Base-by-base conservation (phyloP, 2,888 invertebrate genomes). In the Danaus chrysippus region DNA sequence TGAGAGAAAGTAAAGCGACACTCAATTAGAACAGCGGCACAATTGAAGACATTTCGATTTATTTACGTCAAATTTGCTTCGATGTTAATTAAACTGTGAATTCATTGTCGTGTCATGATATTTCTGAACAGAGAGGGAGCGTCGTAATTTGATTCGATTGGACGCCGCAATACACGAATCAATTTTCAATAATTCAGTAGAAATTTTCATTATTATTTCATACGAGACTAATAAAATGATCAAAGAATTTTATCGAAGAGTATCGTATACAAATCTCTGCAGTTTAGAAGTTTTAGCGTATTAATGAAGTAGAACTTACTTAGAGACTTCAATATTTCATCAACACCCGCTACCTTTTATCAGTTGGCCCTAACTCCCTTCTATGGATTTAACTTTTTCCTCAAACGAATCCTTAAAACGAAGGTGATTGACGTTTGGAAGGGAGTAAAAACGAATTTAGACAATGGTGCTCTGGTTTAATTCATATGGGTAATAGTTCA, bases 391-490 rank as follows among this genome's bases (percentile, higher is more conserved):
- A 42, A 17, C 17, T 12, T n/a, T 65, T 64, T 61, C 58, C 54
- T 55, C 59, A 52, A 61, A 66, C 59, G 61, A 61, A 66, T 62
- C 61, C 63, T 60, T 34, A 23, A 11, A 54, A 58, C 56, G 56
- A 61, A 56, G 61, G 56, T 59, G 53, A 44, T 42, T 56, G 56
- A 54, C 49, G 49, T 56, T 62, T 62, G 61, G 54, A 62, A 61
- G 59, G 59, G 64, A 61, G 56, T 59, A 42, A 58, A 53, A 56
- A 42, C 49, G 42, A 42, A 49, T 49, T 49, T 9, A 49, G 49
- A 49, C 17, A 49, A 49, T 49, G 49, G 49, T 10, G 49, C 49
- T 49, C 15, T 34, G 42, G 56, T 44, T 60, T 60, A 60, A 60
- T 60, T 60, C 55, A 60, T 54, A 60, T 13, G 42, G 42, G 55